Base-by-base conservation (phyloP, 2,797 vertebrate species). In the Melanotaenia maccullochi region DNA sequence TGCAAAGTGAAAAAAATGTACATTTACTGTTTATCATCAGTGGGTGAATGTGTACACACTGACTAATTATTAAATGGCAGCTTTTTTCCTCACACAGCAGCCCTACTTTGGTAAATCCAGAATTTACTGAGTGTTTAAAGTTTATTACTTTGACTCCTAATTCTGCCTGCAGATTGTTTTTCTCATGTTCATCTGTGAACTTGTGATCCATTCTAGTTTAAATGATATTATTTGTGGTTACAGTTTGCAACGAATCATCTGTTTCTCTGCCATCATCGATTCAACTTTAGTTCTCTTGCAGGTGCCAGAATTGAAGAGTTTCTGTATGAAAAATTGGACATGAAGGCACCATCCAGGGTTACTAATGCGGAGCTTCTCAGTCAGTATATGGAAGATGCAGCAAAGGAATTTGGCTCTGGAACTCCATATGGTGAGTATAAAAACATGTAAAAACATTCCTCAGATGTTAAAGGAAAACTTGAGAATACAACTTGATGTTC, bases 291-390 rank as follows among this genome's bases (percentile, higher is more conserved):
- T 63, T 60, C 60, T 25, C 12, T 20, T 74, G 54, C 85, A 94
- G 94, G 93, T 92, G 96, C 96, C 82, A 95, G 97, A 73, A 97
- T 99, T n/a, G 97, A 99, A 73, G 97, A 98, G 88, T 98, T 97
- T 89, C 94, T 99, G 22, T 98, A 97, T 4, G 97, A 98, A 82
- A 99, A 99, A 91, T 93, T 99, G 12, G 97, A 99, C 86, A 90
- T 96, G 79, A 99, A 98, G 92, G 93, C 95, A 3, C 97, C 97
- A 0, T 96, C 95, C 1, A 93, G 97, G 51, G 93, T 95, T 71
- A 97, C 97, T 74, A 97, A 96, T 0, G 96, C 90, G 54, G 97
- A 99, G 84, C 93, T 99, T 75, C 87, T 99, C 89, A 96, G 96
- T 3, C 97, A 98, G 82, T 96, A 97, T 74, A 99, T 99, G 97